Conservation (phyloP, 2,113 vertebrate species). For the Neogale vison region DNA sequence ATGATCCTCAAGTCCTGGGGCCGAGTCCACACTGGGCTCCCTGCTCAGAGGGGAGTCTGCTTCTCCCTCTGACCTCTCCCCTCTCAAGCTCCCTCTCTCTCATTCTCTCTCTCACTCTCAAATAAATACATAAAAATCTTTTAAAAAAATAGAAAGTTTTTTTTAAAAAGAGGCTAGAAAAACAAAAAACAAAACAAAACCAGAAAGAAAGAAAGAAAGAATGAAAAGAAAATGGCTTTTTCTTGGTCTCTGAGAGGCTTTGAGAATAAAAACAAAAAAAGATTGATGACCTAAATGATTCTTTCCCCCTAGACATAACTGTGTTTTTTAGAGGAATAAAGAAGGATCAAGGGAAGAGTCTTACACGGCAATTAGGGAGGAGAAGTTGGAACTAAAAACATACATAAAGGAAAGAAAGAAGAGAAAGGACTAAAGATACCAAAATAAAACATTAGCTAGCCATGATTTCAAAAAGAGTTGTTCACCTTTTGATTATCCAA, state of each 20-base stretch:
- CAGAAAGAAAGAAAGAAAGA: neutral
- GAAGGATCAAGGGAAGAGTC: neutral
- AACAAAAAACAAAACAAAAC: too few species aligned
- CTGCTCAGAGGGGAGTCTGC: too few species aligned
- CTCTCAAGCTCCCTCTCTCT: too few species aligned
- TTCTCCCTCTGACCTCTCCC: too few species aligned
- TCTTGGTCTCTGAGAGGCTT: neutral
- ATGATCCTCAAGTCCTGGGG: too few species aligned
- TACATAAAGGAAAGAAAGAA: neutral
- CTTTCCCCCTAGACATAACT: neutral
- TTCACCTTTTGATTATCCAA: neutral
- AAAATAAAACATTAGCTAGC: neutral
- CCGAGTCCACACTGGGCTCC: too few species aligned
- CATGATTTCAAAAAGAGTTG: neutral
- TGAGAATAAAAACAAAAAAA: slow-evolving; percentile 35
- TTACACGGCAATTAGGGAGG: neutral
- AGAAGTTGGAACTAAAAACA: neutral
- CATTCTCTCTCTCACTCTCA: too few species aligned
- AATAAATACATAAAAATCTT: too few species aligned
- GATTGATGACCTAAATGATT: neutral
- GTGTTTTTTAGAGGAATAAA: neutral
- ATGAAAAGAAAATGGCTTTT: neutral
- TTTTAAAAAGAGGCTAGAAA: neutral
- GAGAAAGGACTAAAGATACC: neutral
- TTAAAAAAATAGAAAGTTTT: too few species aligned